Percentiles rank a stretch among this genome's conserved stretches.
Conservation (phyloP, 2,113 vertebrate species). For the Tupaia chinensis region DNA sequence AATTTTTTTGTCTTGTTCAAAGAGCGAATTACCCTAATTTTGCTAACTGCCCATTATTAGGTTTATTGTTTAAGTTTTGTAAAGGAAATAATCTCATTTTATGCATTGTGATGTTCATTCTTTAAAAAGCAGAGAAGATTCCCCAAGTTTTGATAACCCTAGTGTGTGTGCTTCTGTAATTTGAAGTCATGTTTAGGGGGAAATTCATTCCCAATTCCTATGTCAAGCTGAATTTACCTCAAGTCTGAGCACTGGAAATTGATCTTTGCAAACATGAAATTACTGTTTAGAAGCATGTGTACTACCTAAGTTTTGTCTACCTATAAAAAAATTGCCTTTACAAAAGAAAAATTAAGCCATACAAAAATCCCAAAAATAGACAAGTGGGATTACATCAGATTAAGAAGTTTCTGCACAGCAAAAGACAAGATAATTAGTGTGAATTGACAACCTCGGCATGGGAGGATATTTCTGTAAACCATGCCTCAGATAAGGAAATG, state of each 20-base stretch:
- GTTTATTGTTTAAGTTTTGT: slow-evolving; percentile 65
- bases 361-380: too few species aligned
- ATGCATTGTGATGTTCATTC: slow-evolving; percentile 63
- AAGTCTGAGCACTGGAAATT: slow-evolving; percentile 83
- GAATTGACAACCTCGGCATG: too few species aligned
- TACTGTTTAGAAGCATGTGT: slow-evolving; percentile 78
- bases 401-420: too few species aligned
- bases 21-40: slow-evolving; percentile 57
- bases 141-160: slow-evolving; percentile 61
- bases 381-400: too few species aligned
- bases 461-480: too few species aligned
- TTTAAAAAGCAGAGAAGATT: slow-evolving; percentile 60
- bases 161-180: slow-evolving; percentile 70
- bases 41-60: neutral
- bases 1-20: slow-evolving; percentile 16
- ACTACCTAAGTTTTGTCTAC: slow-evolving; percentile 82
- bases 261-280: slow-evolving; percentile 82
- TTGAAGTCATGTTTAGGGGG: slow-evolving; percentile 81
- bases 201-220: slow-evolving; percentile 66
- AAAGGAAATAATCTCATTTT: slow-evolving; percentile 59
- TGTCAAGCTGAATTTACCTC: slow-evolving; percentile 71
- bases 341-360: too few species aligned
- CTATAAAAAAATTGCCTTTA: slow-evolving; percentile 58
- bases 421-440: too few species aligned
- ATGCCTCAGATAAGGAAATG: too few species aligned